Evolutionary conservation across 2,113 vertebrate species (phyloP), one percentile per base, ranked within the genome.

Genomic region (Orycteropus afer): DNA sequence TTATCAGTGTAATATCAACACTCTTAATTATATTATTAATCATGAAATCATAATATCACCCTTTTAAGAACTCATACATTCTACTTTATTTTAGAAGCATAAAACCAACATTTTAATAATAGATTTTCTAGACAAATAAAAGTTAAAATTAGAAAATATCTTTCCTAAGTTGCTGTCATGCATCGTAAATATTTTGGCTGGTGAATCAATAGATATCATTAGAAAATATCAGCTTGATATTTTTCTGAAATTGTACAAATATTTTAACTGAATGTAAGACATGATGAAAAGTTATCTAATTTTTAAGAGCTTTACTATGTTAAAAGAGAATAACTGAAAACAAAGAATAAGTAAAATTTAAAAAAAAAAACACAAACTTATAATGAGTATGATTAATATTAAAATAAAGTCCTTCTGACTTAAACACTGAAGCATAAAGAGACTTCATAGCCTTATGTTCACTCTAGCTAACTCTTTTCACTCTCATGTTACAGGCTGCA

Each of bases 41-140:
- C 37, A 93, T 71, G 77, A 78, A 90, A 77, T 6, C 12, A 73
- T 25, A 77, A 7, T 47, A 47, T 47, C 3, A 63, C 57, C 6
- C 34, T 65, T 90, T 61, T 25, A 51, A 85, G 20, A 77, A 42
- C n/a, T 40, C 12, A 4, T 32, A 8, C 53, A 73, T 73, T 51
- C 27, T 67, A 47, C 17, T 55, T 93, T 12, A 47, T 45, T 83
- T 94, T 88, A 22, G 67, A 92, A 77, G 22, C 2, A n/a, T 63
- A 37, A 91, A 81, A 49, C 12, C 37, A 77, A 51, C 23, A 81
- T 89, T 81, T 65, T 86, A 79, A 61, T 63, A 86, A 18, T 78
- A 63, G 37, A 34, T 90, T 86, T 93, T 42, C 14, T 86, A 90
- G 23, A 17, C 14, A 63, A 89, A 29, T 73, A 4, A 89, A 95